Evolutionary conservation across 2,797 vertebrate genomes (phyloP).

Genomic region (Mormyrus proboscirostris): DNA sequence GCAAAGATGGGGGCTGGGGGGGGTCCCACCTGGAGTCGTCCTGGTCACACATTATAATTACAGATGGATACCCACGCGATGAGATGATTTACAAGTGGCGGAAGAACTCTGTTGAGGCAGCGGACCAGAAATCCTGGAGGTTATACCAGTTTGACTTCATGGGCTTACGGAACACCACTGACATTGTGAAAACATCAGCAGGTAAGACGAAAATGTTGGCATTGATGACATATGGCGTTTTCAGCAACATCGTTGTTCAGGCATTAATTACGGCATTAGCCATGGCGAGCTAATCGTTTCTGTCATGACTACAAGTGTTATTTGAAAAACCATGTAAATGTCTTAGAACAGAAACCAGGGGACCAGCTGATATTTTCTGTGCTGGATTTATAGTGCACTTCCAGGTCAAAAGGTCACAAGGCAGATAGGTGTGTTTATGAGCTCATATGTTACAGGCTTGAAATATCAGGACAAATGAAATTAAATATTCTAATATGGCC

Average conservation of each 20-base stretch:
- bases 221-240: neutral
- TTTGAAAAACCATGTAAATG: slow-evolving; percentile 25
- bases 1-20: slow-evolving; percentile 27
- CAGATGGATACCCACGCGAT: slow-evolving; percentile 91
- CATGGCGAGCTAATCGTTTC: neutral
- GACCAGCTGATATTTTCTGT: neutral
- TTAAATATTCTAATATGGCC: neutral
- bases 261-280: neutral
- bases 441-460: neutral
- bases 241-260: neutral
- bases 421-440: neutral
- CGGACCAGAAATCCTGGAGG: slow-evolving; percentile 91
- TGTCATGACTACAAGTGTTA: neutral
- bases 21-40: slow-evolving; percentile 34
- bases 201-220: slow-evolving; percentile 55
- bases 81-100: slow-evolving; percentile 97
- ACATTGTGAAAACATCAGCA: slow-evolving; percentile 79
- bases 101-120: slow-evolving; percentile 86
- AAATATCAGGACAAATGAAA: neutral
- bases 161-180: slow-evolving; percentile 87
- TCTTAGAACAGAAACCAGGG: neutral
- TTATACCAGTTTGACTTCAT: slow-evolving; percentile 97
- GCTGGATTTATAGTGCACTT: neutral
- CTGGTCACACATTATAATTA: slow-evolving; percentile 48
- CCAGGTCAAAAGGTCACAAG: neutral